phyloP scores from a whole-genome alignment of 2,888 invertebrate genomes.

The Lycophotia porphyrea region DNA sequence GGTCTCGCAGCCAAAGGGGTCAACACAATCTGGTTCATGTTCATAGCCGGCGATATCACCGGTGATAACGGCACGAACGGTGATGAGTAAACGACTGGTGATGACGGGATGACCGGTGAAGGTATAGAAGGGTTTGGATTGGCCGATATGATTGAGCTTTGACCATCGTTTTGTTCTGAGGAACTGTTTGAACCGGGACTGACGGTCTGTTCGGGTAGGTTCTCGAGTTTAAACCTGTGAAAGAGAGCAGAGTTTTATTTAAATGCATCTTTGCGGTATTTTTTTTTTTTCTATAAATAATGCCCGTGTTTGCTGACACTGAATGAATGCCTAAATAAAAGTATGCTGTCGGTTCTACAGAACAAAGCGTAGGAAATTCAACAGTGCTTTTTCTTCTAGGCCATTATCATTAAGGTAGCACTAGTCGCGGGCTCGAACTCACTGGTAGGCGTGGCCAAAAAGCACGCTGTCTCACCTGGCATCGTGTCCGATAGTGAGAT shows the following conservation, averaged over 20 bases:
- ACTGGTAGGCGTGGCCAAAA: too few relatives aligned
- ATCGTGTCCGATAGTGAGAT: too few relatives aligned
- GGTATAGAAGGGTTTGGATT: conserved; percentile 69
- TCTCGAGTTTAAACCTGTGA: conserved; percentile 84
- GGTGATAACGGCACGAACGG: conserved; percentile 59
- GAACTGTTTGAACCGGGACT: conserved; percentile 89
- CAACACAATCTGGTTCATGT: conserved; percentile 72
- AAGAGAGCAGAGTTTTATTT: background rate
- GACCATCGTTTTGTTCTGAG: conserved; percentile 86
- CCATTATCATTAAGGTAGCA: too few relatives aligned
- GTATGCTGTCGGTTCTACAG: background rate
- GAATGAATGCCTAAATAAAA: background rate
- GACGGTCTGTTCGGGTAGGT: conserved; percentile 83
- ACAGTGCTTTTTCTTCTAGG: background rate
- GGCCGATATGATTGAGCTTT: conserved; percentile 85
- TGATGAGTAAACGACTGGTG: conserved; percentile 55
- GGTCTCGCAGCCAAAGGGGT: conserved; percentile 81
- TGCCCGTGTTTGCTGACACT: background rate
- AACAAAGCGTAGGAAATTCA: background rate
- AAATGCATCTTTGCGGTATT: background rate
- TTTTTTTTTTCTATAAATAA: background rate
- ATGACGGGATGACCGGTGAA: conserved; percentile 68
- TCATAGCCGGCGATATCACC: conserved; percentile 44
- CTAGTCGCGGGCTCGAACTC: too few relatives aligned
- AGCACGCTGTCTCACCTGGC: too few relatives aligned